These are phyloP conservation scores for Pharmacophagus antenor DNA, from an alignment of 2,888 invertebrate species.

Conservation along the genomic window DNA sequence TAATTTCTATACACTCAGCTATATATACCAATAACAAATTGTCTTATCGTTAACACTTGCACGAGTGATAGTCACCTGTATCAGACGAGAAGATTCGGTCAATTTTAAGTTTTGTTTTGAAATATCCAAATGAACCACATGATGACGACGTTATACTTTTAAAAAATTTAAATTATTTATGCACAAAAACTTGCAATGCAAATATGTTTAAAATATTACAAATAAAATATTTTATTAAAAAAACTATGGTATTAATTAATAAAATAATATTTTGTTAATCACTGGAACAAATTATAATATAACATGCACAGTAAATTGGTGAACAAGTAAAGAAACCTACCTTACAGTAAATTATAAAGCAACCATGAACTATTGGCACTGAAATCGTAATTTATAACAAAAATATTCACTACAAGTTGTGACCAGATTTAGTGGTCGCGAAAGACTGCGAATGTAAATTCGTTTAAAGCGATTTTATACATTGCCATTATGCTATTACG, in stretches of 20 bases:
- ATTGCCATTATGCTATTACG: conserved; percentile 33
- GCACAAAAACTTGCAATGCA: too few relatives aligned
- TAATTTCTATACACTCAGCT: conserved; percentile 9
- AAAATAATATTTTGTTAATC: too few relatives aligned
- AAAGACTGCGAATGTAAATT: conserved; percentile 41
- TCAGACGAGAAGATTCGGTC: too few relatives aligned
- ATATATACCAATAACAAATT: conserved; percentile 3
- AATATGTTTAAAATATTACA: too few relatives aligned
- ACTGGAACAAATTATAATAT: neutral
- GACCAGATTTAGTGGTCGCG: conserved; percentile 39
- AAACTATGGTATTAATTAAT: neutral
- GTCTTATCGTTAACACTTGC: neutral
- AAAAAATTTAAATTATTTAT: too few relatives aligned
- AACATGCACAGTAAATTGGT: neutral
- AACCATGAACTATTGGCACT: conserved; percentile 16
- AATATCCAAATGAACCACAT: neutral
- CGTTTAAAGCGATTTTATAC: conserved; percentile 43
- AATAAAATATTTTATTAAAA: too few relatives aligned
- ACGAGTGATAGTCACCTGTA: neutral
- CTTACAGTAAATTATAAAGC: neutral
- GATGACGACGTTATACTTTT: too few relatives aligned
- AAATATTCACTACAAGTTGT: conserved; percentile 34
- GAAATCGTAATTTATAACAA: conserved; percentile 13
- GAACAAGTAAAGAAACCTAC: neutral
- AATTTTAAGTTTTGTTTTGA: neutral